Conservation (phyloP, 1,140 invertebrate species). For the Acromyrmex charruanus region DNA sequence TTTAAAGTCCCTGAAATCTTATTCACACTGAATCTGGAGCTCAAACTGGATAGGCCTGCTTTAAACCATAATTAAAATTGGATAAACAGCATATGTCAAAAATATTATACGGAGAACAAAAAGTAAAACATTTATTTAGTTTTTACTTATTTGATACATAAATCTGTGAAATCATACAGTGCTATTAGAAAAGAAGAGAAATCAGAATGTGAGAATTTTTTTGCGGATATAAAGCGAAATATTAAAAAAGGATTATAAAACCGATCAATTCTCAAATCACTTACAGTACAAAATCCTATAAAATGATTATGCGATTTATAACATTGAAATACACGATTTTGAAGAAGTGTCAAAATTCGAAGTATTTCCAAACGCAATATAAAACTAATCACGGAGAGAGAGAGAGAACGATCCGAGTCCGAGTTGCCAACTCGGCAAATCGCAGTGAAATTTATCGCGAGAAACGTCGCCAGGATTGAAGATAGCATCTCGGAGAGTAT, state of each 20-base stretch:
- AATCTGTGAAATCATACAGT: neutral
- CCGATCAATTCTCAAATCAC: neutral
- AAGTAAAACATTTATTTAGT: neutral
- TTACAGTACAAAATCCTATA: neutral
- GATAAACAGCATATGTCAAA: too few relatives aligned
- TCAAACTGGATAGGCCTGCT: too few relatives aligned
- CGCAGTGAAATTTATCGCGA: conserved; percentile 29
- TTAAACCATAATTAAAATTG: too few relatives aligned
- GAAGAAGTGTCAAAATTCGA: conserved; percentile 32
- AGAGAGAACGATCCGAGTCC: neutral
- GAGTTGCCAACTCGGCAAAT: neutral
- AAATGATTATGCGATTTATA: neutral
- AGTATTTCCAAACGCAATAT: neutral
- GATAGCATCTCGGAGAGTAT: conserved; percentile 8
- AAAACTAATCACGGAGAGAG: conserved; percentile 22
- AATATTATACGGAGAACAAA: neutral
- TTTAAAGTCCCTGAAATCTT: too few relatives aligned
- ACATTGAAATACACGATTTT: neutral
- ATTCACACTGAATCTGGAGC: too few relatives aligned
- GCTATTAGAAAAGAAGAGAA: neutral
- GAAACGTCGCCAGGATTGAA: neutral
- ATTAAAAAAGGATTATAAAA: neutral
- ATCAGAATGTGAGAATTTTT: neutral
- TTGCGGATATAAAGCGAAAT: neutral
- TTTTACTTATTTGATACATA: neutral